Conservation (phyloP, 2,797 vertebrate species). For the Pitangus sulphuratus region DNA sequence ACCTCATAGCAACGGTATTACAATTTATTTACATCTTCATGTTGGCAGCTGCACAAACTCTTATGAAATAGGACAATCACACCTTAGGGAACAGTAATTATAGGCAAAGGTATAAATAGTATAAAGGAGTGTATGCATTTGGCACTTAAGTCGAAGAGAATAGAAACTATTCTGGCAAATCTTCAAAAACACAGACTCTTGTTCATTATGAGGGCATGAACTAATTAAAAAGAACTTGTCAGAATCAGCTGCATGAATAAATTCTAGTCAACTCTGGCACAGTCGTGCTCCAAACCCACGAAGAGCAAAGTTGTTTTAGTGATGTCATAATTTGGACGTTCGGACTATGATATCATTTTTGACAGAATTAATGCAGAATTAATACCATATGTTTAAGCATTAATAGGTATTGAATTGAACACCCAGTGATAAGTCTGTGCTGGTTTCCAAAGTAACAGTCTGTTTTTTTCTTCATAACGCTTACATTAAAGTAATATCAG, state of each 20-base stretch:
- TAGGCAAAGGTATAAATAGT: constrained; percentile 87
- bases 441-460: constrained; percentile 71
- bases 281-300: constrained; percentile 61
- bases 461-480: constrained; percentile 44
- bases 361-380: constrained; percentile 84
- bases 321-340: constrained; percentile 83
- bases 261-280: constrained; percentile 77
- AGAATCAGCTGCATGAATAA: constrained; percentile 76
- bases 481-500: constrained; percentile 56
- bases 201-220: constrained; percentile 78
- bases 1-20: constrained; percentile 90
- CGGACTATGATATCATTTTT: constrained; percentile 81
- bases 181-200: constrained; percentile 76
- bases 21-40: constrained; percentile 97
- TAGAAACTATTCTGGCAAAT: constrained; percentile 79
- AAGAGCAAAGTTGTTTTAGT: constrained; percentile 82
- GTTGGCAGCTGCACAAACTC: constrained; percentile 90
- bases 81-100: constrained; percentile 88
- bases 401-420: constrained; percentile 80
- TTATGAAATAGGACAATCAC: constrained; percentile 88
- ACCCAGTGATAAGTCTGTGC: constrained; percentile 68
- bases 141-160: constrained; percentile 81
- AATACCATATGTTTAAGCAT: constrained; percentile 82
- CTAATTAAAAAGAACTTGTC: constrained; percentile 82
- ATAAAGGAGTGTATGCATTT: constrained; percentile 78